These are phyloP conservation scores for Regulus satrapa DNA, from an alignment of 2,113 vertebrate species.

Conservation along the genomic window DNA sequence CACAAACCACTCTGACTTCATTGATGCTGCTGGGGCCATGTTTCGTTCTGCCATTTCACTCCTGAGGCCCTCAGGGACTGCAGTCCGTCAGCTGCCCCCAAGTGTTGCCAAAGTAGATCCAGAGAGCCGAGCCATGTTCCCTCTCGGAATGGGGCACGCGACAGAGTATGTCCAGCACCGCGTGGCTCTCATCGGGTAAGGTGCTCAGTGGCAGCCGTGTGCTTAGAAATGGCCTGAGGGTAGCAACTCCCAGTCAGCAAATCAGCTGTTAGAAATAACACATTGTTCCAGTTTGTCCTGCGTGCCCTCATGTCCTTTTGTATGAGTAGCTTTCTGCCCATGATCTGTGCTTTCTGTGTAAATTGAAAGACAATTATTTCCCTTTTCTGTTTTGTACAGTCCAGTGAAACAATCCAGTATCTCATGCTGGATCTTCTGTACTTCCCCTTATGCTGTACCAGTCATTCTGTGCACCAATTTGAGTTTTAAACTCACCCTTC, in stretches of 20 bases:
- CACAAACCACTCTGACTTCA: constrained; percentile 88
- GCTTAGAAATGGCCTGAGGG: not conserved
- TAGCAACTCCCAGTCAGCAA: not conserved
- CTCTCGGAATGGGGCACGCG: constrained; percentile 90
- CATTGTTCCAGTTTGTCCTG: not conserved
- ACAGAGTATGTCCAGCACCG: constrained; percentile 89
- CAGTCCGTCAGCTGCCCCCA: constrained; percentile 90
- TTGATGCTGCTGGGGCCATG: constrained; percentile 82
- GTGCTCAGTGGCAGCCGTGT: not conserved
- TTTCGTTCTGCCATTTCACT: constrained; percentile 79
- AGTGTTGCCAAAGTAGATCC: constrained; percentile 85
- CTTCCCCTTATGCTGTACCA: not conserved
- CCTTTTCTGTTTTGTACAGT: not conserved
- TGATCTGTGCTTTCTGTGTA: not conserved
- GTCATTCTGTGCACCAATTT: not conserved
- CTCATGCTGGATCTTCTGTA: not conserved
- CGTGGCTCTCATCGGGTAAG: constrained; percentile 90
- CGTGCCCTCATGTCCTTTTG: not conserved
- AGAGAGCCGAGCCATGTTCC: constrained; percentile 86
- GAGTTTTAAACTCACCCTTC: not conserved
- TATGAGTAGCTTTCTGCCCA: not conserved
- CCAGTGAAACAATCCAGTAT: not conserved
- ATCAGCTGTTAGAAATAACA: not conserved
- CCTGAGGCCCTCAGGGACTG: constrained; percentile 83
- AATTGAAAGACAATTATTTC: not conserved